A percentile compares a stretch with the other conserved stretches of the same genome.
Conservation (phyloP, 35 echinoderm and acorn worm genomes). For the Heliocidaris erythrogramma region DNA sequence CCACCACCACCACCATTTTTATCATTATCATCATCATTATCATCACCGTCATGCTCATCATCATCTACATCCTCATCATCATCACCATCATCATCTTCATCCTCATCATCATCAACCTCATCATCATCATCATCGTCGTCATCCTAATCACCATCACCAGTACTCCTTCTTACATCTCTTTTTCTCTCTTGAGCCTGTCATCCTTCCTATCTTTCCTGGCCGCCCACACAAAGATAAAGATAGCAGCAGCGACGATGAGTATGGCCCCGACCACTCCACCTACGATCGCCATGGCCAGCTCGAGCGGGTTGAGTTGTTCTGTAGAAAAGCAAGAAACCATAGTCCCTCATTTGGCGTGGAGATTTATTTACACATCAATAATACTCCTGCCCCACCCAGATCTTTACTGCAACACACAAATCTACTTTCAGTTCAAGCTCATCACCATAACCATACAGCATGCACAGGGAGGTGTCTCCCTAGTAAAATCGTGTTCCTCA, state of each 20-base stretch:
- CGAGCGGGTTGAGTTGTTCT: slow-evolving; percentile 74
- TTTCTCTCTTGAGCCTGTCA: not conserved
- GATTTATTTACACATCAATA: too few relatives aligned
- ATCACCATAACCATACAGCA: too few relatives aligned
- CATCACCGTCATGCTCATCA: not conserved
- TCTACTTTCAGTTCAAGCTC: too few relatives aligned
- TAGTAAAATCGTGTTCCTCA: too few relatives aligned
- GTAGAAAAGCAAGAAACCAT: not conserved
- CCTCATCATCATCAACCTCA: not conserved
- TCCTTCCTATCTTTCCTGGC: slow-evolving; percentile 56
- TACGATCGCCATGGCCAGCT: slow-evolving; percentile 64
- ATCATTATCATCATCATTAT: not conserved
- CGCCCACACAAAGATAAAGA: slow-evolving; percentile 58
- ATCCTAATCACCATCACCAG: not conserved
- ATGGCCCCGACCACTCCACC: slow-evolving; percentile 59
- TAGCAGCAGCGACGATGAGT: slow-evolving; percentile 59
- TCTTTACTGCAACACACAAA: too few relatives aligned
- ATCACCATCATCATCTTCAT: not conserved
- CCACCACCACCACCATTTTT: not conserved
- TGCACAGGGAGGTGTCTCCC: too few relatives aligned
- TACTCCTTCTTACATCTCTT: slow-evolving; percentile 14
- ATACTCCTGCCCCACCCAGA: too few relatives aligned
- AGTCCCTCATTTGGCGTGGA: not conserved
- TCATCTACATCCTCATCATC: not conserved
- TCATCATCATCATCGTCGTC: too few relatives aligned